Evolutionary conservation across 2,797 vertebrate genomes (phyloP), one percentile per base, ranked within the genome.

Genomic region (Rachycentron canadum): DNA sequence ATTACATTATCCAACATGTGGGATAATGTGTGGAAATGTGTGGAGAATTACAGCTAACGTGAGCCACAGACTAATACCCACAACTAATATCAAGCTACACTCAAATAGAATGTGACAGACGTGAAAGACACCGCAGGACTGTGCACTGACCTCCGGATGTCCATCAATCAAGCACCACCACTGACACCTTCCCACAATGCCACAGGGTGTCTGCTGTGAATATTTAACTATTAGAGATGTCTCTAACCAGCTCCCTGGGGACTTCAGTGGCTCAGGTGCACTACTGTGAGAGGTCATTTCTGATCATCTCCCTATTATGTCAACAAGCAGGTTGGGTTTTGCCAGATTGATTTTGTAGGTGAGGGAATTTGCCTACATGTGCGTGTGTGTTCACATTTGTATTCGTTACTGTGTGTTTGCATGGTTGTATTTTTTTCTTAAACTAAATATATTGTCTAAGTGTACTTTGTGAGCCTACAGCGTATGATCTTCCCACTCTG

Each of bases 131-230:
- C 88, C 82, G 62, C 76, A 85, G 91, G 90, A 91, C 85, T 75
- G 82, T 75, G 88, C 82, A 81, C 88, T 72, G 68, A 89, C 83
- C 84, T 69, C 78, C 50, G 16, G 79, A 87, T 91, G 93, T 91
- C 91, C 90, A 91, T 94, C 94, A 95, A 89, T 94, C 91, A 91
- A 70, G 56, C 64, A 14, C 58, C 47, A 28, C 62, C 79, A 49
- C 81, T 76, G 76, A 91, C 90, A 93, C 82, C 84, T 88, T 91
- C 86, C 87, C 86, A 91, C 86, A 91, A 92, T 92, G 89, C 89
- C 82, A 77, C 76, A 28, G 89, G 88, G 82, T 50, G 63, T 79
- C 78, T 69, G 79, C 81, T 90, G 87, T 86, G 91, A 87, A 92
- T 94, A 92, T 93, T 91, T 87, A 92, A 87, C 79, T 76, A 75